phyloP scores from a whole-genome alignment of 2,888 invertebrate genomes.

The Beris morrisii region DNA sequence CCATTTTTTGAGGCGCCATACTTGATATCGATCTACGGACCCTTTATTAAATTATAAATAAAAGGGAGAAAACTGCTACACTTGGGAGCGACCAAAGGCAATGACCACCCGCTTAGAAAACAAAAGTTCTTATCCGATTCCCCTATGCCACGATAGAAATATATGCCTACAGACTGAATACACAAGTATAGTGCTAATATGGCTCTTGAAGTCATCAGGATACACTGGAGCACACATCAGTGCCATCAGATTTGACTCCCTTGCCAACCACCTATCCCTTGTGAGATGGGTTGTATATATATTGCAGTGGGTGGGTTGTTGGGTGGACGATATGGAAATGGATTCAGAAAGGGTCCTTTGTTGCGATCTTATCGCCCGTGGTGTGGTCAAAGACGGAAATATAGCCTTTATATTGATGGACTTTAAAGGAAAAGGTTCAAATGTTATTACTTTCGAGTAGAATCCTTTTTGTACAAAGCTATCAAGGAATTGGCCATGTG shows the following conservation, averaged over 20 bases:
- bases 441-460: conserved; percentile 30
- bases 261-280: conserved; percentile 1
- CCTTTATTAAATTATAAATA: conserved; percentile 35
- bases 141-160: background rate
- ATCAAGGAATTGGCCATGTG: conserved; percentile 26
- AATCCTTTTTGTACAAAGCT: conserved; percentile 9
- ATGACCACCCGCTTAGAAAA: conserved; percentile 30
- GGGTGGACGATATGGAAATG: conserved; percentile 26
- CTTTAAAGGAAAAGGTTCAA: conserved; percentile 23
- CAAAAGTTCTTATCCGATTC: conserved; percentile 35
- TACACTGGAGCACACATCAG: conserved; percentile 6
- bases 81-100: conserved; percentile 32
- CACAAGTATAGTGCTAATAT: conserved; percentile 12
- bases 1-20: conserved; percentile 35
- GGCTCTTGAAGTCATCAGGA: conserved; percentile 6
- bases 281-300: background rate
- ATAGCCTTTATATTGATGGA: conserved; percentile 27
- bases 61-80: conserved; percentile 29
- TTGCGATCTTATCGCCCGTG: conserved; percentile 36
- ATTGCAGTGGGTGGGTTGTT: conserved; percentile 12
- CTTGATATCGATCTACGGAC: conserved; percentile 34
- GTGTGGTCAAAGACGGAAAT: conserved; percentile 28
- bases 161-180: conserved; percentile 2
- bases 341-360: conserved; percentile 34
- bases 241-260: conserved; percentile 19